Conservation (phyloP, 2,113 vertebrate species). For the Hippocampus comes region DNA sequence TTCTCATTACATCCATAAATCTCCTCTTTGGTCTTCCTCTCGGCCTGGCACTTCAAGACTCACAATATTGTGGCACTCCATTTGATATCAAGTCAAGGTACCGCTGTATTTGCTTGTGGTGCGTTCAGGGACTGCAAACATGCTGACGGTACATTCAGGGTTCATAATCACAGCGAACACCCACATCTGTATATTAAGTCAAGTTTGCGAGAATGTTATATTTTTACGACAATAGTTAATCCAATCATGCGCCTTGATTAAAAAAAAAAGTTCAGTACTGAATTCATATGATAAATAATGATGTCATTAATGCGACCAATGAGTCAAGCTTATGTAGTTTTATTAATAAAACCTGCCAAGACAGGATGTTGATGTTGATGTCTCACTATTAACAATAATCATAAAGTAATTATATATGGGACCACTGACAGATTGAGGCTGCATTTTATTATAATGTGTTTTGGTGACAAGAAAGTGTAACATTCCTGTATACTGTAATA, state of each 20-base stretch:
- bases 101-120: background rate
- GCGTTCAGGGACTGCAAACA: background rate
- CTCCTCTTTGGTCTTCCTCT: too few relatives aligned
- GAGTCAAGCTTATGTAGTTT: slow-evolving; percentile 1
- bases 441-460: too few relatives aligned
- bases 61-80: too few relatives aligned
- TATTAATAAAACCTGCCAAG: slow-evolving; percentile 14
- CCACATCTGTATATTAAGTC: background rate
- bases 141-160: background rate
- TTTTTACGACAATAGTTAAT: background rate
- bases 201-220: background rate
- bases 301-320: background rate
- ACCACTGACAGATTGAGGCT: too few relatives aligned
- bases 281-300: background rate
- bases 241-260: background rate
- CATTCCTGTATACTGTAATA: too few relatives aligned
- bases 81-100: background rate
- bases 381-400: background rate
- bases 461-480: too few relatives aligned
- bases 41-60: too few relatives aligned
- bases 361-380: background rate
- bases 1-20: too few relatives aligned
- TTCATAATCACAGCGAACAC: background rate
- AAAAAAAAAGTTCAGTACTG: background rate
- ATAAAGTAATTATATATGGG: too few relatives aligned